Evolutionary conservation across 2,888 invertebrate species (phyloP), one percentile per base, ranked within the genome.

Genomic region (Eupithecia tripunctaria): DNA sequence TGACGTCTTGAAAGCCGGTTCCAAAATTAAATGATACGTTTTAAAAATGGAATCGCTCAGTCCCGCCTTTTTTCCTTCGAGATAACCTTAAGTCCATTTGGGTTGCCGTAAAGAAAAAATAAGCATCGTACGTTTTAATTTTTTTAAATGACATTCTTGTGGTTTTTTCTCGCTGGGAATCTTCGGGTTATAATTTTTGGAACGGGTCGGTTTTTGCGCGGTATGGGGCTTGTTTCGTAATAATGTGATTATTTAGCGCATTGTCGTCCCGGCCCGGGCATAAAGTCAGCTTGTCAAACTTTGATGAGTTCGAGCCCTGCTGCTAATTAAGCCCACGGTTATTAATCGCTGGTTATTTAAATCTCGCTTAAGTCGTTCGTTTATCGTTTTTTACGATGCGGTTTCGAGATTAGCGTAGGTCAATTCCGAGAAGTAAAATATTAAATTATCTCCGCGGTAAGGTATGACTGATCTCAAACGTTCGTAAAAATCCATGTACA

Each of bases 1-100:
- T 93, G 94, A 93, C 94, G 92, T 92, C 91, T 93, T 89, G 92
- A 92, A 88, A 93, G 94, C 94, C 92, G 91, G 94, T 93, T 94
- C 89, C 91, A 89, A 94, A 93, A 93, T 94, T 93, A 94, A 94
- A 94, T 94, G 92, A 94, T 94, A 94, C 92, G 92, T 94, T 94
- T 94, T 91, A 92, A 94, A 94, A 94, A 93, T 94, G 94, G 93
- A 94, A 94, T 94, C 93, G 93, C 91, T 92, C 90, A 81, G 92
- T 88, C 93, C 94, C 94, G 94, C 94, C 94, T 92, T 92, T 92
- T 93, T 93, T 91, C 89, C 91, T 88, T 84, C 87, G 91, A 93
- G 94, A 94, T 94, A 94, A 93, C 93, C 93, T 93, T 93, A 90
- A 91, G 91, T 90, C 92, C 92, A 89, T 91, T 92, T 90, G 92